Conservation (phyloP, 2,797 vertebrate genomes). For the Menidia menidia region DNA sequence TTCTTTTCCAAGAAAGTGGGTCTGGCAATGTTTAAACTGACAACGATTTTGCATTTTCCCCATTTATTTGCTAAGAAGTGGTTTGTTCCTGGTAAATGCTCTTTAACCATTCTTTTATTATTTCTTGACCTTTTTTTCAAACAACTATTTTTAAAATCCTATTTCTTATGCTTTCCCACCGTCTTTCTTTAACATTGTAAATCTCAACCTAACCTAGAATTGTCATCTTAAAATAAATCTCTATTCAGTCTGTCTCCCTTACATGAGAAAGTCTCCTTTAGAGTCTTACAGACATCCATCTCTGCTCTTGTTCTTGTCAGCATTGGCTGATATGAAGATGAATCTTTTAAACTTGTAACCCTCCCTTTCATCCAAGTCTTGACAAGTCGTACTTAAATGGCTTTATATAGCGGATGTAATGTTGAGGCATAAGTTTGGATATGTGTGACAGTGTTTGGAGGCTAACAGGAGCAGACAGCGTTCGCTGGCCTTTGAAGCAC, state of each 20-base stretch:
- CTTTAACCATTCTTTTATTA: neutral
- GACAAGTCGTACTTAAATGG: conserved; percentile 13
- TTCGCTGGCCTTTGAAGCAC: conserved; percentile 4
- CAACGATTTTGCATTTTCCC: conserved; percentile 18
- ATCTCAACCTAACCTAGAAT: neutral
- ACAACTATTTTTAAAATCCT: neutral
- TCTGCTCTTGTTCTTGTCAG: too few relatives aligned
- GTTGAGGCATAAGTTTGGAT: conserved; percentile 5
- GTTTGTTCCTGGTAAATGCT: neutral
- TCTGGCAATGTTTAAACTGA: conserved; percentile 35
- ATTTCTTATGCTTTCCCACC: neutral
- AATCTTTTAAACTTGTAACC: conserved; percentile 12
- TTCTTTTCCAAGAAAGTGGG: conserved; percentile 39
- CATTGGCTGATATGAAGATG: neutral
- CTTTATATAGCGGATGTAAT: conserved; percentile 16
- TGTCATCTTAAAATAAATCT: neutral
- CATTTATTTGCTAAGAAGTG: conserved; percentile 5
- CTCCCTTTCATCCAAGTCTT: neutral
- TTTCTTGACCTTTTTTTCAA: neutral
- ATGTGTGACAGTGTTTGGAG: conserved; percentile 20
- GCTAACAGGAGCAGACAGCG: conserved; percentile 27
- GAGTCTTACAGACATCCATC: too few relatives aligned
- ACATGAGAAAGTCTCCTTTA: neutral
- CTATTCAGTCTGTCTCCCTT: neutral
- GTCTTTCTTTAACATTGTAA: neutral